These are phyloP conservation scores for Pelodytes ibericus DNA, from an alignment of 2,797 vertebrate species.

Conservation along the genomic window DNA sequence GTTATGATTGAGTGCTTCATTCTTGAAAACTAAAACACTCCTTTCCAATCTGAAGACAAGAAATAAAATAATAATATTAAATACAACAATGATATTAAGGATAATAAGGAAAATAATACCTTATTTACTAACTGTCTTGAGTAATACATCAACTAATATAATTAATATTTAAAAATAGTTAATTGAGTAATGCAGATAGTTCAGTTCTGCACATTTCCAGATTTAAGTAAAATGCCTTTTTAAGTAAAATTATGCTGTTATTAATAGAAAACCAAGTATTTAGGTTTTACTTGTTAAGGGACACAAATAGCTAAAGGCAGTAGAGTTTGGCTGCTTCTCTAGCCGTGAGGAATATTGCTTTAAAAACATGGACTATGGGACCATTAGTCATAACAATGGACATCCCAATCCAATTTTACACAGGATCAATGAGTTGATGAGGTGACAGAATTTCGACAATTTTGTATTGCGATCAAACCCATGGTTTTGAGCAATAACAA, in stretches of 20 bases:
- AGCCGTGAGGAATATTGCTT: not conserved
- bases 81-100: no score
- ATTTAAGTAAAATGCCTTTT: no score
- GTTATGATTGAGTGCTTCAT: no score
- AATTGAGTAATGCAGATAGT: no score
- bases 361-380: not conserved
- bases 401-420: not conserved
- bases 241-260: no score
- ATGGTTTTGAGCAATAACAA: not conserved
- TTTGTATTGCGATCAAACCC: not conserved
- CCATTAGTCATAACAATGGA: not conserved
- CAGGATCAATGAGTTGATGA: conserved; percentile 57
- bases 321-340: not conserved
- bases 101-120: no score
- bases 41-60: not conserved
- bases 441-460: conserved; percentile 25
- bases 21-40: not conserved
- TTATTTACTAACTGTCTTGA: no score
- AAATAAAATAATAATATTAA: not conserved
- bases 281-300: not conserved
- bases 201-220: no score
- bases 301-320: not conserved
- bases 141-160: no score
- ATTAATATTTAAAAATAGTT: no score
- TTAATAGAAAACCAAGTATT: no score